Evolutionary conservation across 2,797 vertebrate species (phyloP), one percentile per base, ranked within the genome.

Genomic region (Helarctos malayanus): DNA sequence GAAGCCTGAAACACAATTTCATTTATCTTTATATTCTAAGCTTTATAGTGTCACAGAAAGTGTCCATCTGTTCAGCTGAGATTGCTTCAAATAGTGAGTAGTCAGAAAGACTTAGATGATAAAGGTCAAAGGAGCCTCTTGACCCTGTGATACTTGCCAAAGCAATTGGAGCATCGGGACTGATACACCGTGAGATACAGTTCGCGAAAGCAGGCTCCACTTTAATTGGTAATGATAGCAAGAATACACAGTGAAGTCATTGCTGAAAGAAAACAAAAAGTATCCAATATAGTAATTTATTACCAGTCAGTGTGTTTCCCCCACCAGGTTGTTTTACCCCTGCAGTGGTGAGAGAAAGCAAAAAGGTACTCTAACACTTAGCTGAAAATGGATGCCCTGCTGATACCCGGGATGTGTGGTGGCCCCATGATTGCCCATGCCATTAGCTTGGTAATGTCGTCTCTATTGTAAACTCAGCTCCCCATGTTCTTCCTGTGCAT

Each of bases 51-150:
- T 98, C 97, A 94, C 98, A 98, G 98, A 98, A 98, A 98, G 98
- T 97, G 98, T 99, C 99, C 99, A 99, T 99, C 99, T 99, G 99
- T 99, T 99, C 99, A 98, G 98, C 97, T 80, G 98, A 99, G 98
- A 98, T 99, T 99, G 99, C 99, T 92, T 98, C 97, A 97, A 98
- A 98, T 97, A 97, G 98, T 97, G 97, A 99, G 98, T 98, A 98
- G 98, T 97, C 98, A 98, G 98, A 98, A 98, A 97, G 98, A 98
- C 98, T 98, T 98, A 98, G 98, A 98, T 98, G 99, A 98, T 98
- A 98, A 98, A 99, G 99, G 99, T 99, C 99, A 98, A 95, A 98
- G 98, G 98, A 98, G 98, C 97, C 98, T 98, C 98, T 98, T 99
- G 99, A 99, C 99, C 99, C 98, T 78, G 95, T 97, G 98, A 88